phyloP scores from a whole-genome alignment of 2,888 invertebrate species.

The Chymomyza amoena region DNA sequence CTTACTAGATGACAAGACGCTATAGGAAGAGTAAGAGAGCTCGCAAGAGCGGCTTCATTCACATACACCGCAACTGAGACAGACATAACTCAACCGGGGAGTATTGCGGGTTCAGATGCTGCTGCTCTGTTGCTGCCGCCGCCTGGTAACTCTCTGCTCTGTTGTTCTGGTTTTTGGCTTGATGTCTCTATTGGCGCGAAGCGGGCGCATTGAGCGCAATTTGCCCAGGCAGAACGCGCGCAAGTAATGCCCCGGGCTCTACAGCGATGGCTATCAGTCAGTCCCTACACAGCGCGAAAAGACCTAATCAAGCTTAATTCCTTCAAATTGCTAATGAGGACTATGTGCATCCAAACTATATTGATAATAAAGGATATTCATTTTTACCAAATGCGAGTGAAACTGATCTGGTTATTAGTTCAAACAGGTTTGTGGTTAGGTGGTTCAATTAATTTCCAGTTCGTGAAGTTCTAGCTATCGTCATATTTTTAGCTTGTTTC shows the following conservation, averaged over 20 bases:
- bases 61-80: conserved; percentile 51
- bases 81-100: conserved; percentile 58
- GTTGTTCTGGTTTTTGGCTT: conserved; percentile 49
- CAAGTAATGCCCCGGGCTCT: not conserved
- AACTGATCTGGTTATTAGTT: too few species aligned
- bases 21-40: not conserved
- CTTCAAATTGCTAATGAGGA: too few species aligned
- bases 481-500: too few species aligned
- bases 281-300: conserved; percentile 3
- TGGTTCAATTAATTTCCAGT: too few species aligned
- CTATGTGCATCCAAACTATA: too few species aligned
- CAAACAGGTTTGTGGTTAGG: too few species aligned
- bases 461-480: too few species aligned
- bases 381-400: too few species aligned
- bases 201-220: conserved; percentile 42
- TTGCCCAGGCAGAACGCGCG: conserved; percentile 28
- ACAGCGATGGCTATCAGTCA: conserved; percentile 53
- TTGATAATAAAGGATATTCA: too few species aligned
- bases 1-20: conserved; percentile 35
- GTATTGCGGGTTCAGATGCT: not conserved
- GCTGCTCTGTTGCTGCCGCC: not conserved
- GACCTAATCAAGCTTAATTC: too few species aligned
- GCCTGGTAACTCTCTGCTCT: not conserved
- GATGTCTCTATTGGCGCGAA: conserved; percentile 63
- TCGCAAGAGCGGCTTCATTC: conserved; percentile 53